These are phyloP conservation scores for Petrocephalus sullivani DNA, from an alignment of 2,797 vertebrate species.

Conservation along the genomic window DNA sequence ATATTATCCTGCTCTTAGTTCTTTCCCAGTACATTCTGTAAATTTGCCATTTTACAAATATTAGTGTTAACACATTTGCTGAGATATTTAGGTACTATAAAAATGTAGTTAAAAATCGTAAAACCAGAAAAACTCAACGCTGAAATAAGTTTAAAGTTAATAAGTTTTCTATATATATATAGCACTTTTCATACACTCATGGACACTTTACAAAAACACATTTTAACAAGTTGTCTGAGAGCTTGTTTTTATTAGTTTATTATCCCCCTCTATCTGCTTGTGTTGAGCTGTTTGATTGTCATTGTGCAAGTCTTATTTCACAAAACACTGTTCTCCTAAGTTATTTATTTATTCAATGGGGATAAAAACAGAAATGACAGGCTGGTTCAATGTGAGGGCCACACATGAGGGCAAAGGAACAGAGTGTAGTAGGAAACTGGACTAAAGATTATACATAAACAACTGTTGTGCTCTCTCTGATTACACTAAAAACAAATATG, in stretches of 20 bases:
- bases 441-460: background rate
- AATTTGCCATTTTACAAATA: background rate
- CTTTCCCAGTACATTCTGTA: background rate
- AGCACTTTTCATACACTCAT: too few relatives aligned
- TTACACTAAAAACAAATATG: background rate
- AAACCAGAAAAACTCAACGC: background rate
- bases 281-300: background rate
- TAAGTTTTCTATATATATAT: too few relatives aligned
- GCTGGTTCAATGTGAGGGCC: background rate
- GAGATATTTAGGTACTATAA: background rate
- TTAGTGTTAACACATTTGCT: background rate
- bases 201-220: too few relatives aligned
- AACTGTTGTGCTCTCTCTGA: background rate
- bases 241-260: background rate
- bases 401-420: background rate
- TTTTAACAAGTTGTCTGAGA: background rate
- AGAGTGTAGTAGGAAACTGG: background rate
- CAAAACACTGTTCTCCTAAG: background rate
- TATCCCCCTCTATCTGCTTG: background rate
- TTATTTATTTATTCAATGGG: background rate
- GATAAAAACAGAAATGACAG: background rate
- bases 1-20: background rate
- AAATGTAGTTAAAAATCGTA: background rate
- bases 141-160: background rate
- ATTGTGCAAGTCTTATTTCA: background rate